Base-by-base conservation (phyloP, 1,140 invertebrate genomes). In the Protaetia brevitarsis region DNA sequence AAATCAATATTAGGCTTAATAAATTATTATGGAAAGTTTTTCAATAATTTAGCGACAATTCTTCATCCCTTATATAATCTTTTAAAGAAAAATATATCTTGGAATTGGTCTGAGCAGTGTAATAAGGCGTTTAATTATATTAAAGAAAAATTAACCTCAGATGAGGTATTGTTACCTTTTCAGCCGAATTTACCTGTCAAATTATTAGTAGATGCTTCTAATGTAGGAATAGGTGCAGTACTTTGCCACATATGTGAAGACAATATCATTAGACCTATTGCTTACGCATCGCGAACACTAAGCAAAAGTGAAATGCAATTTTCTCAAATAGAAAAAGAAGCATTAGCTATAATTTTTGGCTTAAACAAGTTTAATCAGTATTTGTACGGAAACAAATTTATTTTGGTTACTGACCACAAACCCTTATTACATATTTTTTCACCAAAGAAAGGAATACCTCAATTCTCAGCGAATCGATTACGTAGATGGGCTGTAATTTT, bases 401-500 rank as follows among this genome's bases (percentile, higher is more conserved):
- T n/a, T n/a, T n/a, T n/a, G n/a, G n/a, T n/a, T n/a, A n/a, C n/a
- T n/a, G n/a, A n/a, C n/a, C n/a, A 64, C 56, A 64, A 64, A n/a
- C 66, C 60, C 10, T 26, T 67, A 13, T 31, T 67, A n/a, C 13
- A 29, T 28, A 67, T 67, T 51, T 67, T 67, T 51, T 13, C n/a
- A 10, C 66, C 66, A 4, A 28, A 28, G 3, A 67, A 67, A 28
- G 61, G 66, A 10, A 56, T 67, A n/a, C 61, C 66, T 5, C 45
- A 67, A 64, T 28, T 67, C n/a, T 45, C 66, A 2, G 66, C 66
- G 7, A 67, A 67, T 31, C 59, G 66, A 16, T 29, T 67, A 41
- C 41, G 66, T 30, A 66, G 75, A 23, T 80, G 74, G 72, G 72
- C 73, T 10, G 65, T 80, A 11, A 68, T 77, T 28, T 70, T 81